Evolutionary conservation across 2,797 vertebrate species (phyloP).

Genomic region (Triplophysa yarkandensis): DNA sequence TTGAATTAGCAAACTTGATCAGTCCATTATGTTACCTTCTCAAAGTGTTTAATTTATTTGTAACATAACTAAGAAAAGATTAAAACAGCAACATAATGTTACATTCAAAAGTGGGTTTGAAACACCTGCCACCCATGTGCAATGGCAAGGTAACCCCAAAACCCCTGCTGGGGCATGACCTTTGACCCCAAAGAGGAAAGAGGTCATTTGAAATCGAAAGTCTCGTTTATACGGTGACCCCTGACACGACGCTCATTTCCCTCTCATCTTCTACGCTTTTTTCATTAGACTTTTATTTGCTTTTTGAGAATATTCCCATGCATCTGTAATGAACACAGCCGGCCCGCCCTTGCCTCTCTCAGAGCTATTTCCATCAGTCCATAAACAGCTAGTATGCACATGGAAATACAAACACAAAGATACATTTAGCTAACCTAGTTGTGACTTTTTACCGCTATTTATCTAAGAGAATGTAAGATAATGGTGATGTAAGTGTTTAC

Average conservation of each 20-base stretch:
- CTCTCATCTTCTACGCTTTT: slow-evolving; percentile 27
- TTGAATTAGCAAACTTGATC: neutral
- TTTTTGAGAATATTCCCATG: slow-evolving; percentile 18
- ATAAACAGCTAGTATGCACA: slow-evolving; percentile 2
- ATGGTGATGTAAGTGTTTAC: neutral
- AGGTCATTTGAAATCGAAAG: slow-evolving; percentile 45
- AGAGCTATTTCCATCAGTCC: neutral
- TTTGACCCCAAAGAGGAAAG: slow-evolving; percentile 44
- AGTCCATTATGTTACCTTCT: neutral
- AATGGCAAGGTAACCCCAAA: slow-evolving; percentile 43
- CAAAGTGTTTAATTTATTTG: neutral
- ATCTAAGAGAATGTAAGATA: neutral
- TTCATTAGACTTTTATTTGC: slow-evolving; percentile 36
- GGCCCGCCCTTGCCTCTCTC: neutral
- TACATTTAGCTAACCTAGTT: neutral
- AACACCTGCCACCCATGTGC: slow-evolving; percentile 54
- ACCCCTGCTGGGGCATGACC: slow-evolving; percentile 38
- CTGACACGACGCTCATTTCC: slow-evolving; percentile 27
- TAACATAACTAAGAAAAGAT: too few relatives aligned
- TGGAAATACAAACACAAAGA: slow-evolving; percentile 19
- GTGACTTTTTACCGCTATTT: neutral
- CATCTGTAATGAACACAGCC: neutral
- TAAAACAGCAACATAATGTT: neutral
- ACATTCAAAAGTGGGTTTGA: slow-evolving; percentile 16
- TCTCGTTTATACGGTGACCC: slow-evolving; percentile 54